Evolutionary conservation across 2,797 vertebrate species (phyloP).

Genomic region (Tolypeutes matacus): DNA sequence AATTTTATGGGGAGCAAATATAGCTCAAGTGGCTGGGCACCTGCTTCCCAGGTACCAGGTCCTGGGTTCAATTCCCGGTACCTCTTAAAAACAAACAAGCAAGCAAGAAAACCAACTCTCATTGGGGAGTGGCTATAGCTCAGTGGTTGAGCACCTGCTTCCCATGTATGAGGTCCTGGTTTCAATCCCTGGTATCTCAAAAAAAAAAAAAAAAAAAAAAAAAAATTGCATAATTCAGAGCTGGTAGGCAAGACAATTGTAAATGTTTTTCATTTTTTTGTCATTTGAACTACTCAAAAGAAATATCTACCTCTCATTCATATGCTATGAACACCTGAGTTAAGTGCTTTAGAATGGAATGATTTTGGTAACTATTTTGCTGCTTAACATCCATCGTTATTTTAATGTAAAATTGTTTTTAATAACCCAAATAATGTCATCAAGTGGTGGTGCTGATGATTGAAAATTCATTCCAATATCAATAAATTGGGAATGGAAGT

Average conservation of each 20-base stretch:
- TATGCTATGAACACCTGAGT: neutral
- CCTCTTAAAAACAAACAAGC: too few relatives aligned
- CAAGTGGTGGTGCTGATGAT: neutral
- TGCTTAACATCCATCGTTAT: conserved; percentile 1
- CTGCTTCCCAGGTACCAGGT: too few relatives aligned
- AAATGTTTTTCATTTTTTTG: conserved; percentile 9
- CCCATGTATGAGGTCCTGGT: too few relatives aligned
- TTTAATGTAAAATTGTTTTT: conserved; percentile 22
- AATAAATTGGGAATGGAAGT: conserved; percentile 21
- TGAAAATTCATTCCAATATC: neutral
- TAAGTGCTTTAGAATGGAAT: neutral
- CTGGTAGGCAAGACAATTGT: neutral
- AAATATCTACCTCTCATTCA: neutral
- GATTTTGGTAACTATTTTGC: neutral
- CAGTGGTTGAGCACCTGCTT: too few relatives aligned
- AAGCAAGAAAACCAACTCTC: too few relatives aligned
- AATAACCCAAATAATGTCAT: neutral
- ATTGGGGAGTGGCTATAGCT: too few relatives aligned
- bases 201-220: neutral
- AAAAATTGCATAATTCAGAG: neutral
- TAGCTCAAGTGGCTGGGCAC: too few relatives aligned
- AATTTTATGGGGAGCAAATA: neutral
- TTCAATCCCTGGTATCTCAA: too few relatives aligned
- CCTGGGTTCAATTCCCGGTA: too few relatives aligned
- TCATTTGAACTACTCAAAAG: neutral